A percentile compares a stretch with the other conserved stretches of the same genome.
Evolutionary conservation across 2,113 vertebrate genomes (phyloP).

Genomic region (Glaucomys volans): DNA sequence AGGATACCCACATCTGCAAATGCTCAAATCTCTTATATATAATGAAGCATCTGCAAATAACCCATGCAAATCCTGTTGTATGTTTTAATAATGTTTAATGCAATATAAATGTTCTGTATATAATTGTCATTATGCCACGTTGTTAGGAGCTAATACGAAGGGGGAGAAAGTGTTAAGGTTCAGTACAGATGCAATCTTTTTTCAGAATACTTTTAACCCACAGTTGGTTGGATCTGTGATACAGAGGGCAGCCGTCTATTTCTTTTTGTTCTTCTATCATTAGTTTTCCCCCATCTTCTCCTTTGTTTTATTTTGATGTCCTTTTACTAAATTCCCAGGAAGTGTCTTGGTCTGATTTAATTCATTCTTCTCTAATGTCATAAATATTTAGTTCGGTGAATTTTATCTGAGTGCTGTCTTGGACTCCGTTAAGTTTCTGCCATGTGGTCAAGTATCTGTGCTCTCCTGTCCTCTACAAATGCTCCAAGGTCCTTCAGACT

Average conservation of each 20-base stretch:
- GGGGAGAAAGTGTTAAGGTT: not conserved
- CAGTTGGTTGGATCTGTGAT: too few species aligned
- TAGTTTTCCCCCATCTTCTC: not conserved
- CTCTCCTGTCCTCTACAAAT: not conserved
- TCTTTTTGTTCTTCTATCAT: not conserved
- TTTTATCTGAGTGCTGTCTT: not conserved
- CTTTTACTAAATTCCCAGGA: not conserved
- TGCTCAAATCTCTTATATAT: not conserved
- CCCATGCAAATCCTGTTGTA: not conserved
- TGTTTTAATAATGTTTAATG: not conserved
- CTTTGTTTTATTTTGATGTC: not conserved
- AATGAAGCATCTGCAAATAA: not conserved
- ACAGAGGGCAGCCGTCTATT: not conserved
- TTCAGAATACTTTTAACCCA: not conserved
- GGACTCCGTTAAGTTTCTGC: not conserved
- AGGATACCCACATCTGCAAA: not conserved
- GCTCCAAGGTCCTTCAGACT: not conserved
- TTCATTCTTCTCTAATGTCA: not conserved
- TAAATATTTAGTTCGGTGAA: not conserved
- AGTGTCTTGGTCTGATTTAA: not conserved
- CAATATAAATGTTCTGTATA: not conserved
- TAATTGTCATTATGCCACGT: too few species aligned
- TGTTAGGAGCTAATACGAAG: not conserved
- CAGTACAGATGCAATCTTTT: not conserved
- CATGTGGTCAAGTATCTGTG: not conserved